Base-by-base conservation (phyloP, 2,797 vertebrate species). In the Anomalospiza imberbis region DNA sequence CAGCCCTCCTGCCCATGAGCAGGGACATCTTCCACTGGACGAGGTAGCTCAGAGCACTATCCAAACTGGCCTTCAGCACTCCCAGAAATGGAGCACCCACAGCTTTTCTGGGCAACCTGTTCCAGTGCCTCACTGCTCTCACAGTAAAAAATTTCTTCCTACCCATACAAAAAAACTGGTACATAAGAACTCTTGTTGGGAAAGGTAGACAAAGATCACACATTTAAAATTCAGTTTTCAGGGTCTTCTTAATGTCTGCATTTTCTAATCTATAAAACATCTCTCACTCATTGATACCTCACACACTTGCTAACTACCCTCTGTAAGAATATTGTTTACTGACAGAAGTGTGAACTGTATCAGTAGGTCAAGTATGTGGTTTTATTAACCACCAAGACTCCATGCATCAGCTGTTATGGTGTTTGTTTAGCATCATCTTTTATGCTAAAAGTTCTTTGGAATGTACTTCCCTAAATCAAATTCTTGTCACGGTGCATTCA, bases 1-100 rank as follows among this genome's bases (percentile, higher is more conserved):
- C 26, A 66, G 2, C 1, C 5, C 10, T 7, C 4, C 16, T 73
- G 34, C 13, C 8, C 9, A 2, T 36, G 19, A 17, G 6, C 28
- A n/a, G 17, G 11, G 22, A 26, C 47, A 21, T 17, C 8, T 44
- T 61, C 20, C 12, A 6, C 13, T 44, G 22, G 40, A 29, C 12
- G 20, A 14, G 20, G 28, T 67, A 25, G 8, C 34, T 90, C 67
- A 54, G 42, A 66, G 19, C 19, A 9, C 26, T 13, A 3, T 78
- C 25, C 47, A 42, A 0, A 17, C 34, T 60, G 34, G 8, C 60
- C 28, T 72, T 66, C 47, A 42, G 9, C 7, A 9, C 8, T 60
- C 2, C 18, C 16, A 16, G 66, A 26, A 4, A 3, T 25, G 40
- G 22, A 13, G 8, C 47, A 25, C 17, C 25, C 12, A 1, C 38